Percentiles rank a stretch among this genome's conserved stretches.
Evolutionary conservation across 2,113 vertebrate species (phyloP).

Genomic region (Stigmatopora argus): DNA sequence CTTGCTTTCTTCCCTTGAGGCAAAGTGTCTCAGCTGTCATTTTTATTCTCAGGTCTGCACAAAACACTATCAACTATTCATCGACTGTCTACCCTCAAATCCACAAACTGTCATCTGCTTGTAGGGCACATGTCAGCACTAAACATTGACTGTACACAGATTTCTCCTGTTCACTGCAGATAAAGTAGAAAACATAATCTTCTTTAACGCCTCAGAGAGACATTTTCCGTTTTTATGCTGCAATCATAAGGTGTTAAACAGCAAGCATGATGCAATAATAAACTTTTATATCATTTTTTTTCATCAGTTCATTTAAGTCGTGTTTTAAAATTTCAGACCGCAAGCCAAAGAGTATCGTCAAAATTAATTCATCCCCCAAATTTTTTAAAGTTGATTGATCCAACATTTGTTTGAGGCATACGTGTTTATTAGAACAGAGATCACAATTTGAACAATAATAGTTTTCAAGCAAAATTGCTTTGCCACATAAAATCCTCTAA

Average conservation of each 20-base stretch:
- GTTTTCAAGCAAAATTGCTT: neutral
- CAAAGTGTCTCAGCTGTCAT: constrained; percentile 31
- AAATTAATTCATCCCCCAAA: neutral
- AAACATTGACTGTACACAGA: constrained; percentile 8
- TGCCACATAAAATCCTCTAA: neutral
- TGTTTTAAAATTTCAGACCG: too few species aligned
- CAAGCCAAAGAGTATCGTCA: neutral
- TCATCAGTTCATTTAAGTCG: too few species aligned
- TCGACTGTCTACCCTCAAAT: constrained; percentile 10
- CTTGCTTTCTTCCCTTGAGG: constrained; percentile 6
- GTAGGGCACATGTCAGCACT: constrained; percentile 2
- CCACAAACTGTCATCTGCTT: constrained; percentile 10
- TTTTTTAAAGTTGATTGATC: neutral
- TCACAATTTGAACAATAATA: neutral
- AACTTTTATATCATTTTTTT: too few species aligned
- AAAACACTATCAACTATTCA: constrained; percentile 32
- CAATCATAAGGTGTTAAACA: constrained; percentile 16
- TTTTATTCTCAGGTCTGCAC: constrained; percentile 17
- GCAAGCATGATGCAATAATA: neutral
- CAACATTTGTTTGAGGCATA: neutral
- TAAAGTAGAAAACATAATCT: neutral
- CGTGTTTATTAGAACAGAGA: neutral
- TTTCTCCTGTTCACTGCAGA: constrained; percentile 9
- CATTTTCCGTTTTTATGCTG: constrained; percentile 15
- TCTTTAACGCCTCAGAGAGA: constrained; percentile 11